These are phyloP conservation scores for Eleginops maclovinus DNA, from an alignment of 2,113 vertebrate genomes.

Conservation along the genomic window DNA sequence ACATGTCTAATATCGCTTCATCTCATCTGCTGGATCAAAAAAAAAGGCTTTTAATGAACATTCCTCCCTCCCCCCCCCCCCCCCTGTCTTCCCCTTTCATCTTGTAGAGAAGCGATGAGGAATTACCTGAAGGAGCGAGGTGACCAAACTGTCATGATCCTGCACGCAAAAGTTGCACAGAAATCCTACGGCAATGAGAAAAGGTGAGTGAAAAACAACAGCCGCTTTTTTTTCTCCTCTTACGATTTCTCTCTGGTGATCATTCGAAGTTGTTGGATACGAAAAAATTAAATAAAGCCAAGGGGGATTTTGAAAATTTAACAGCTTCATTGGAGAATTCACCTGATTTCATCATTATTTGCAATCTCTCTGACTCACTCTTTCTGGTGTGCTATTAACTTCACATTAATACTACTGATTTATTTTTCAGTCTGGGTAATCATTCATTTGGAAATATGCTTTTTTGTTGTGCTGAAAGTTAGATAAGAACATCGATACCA, in stretches of 20 bases:
- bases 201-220: constrained; percentile 82
- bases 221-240: neutral
- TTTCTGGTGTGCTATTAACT: neutral
- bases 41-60: neutral
- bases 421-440: neutral
- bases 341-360: neutral
- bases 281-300: neutral
- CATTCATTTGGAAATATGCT: neutral
- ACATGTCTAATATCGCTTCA: constrained; percentile 10
- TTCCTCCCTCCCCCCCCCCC: neutral
- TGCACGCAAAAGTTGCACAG: constrained; percentile 99
- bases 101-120: constrained; percentile 96
- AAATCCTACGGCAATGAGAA: constrained; percentile 99
- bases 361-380: neutral
- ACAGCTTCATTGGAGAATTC: neutral
- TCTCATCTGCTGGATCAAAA: constrained; percentile 4
- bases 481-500: neutral
- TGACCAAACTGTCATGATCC: constrained; percentile 99
- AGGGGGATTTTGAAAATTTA: neutral
- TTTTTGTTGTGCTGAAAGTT: neutral
- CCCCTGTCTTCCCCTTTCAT: constrained; percentile 5
- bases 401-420: neutral
- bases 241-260: neutral
- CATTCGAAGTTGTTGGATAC: neutral
- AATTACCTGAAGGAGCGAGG: constrained; percentile 99